Conservation (phyloP, 2,888 invertebrate genomes). For the Ypsolopha scabrella region DNA sequence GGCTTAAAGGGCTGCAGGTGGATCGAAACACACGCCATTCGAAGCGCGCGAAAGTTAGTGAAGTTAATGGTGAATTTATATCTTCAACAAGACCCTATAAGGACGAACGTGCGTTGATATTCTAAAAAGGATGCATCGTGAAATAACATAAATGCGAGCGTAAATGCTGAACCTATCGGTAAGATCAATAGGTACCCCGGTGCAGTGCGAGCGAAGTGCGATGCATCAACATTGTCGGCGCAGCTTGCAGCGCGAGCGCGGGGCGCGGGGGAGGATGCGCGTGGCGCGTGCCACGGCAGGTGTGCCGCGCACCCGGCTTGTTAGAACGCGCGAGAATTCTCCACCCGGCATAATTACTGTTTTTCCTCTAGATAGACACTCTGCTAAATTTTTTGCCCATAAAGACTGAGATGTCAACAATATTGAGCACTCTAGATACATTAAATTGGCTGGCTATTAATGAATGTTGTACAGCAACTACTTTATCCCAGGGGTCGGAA, state of each 20-base stretch:
- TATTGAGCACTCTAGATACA: not conserved
- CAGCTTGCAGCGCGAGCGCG: slow-evolving; percentile 10
- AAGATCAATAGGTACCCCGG: not conserved
- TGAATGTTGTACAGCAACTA: not conserved
- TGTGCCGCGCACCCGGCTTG: slow-evolving; percentile 55
- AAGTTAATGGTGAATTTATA: no score
- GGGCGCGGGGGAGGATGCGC: slow-evolving; percentile 14
- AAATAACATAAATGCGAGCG: no score
- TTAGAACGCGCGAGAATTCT: slow-evolving; percentile 38
- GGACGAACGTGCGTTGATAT: no score
- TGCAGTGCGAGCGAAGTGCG: no score
- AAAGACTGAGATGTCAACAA: not conserved
- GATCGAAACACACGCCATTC: no score
- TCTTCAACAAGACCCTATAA: no score
- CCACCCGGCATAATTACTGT: slow-evolving; percentile 36
- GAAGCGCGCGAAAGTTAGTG: no score
- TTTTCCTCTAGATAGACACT: not conserved
- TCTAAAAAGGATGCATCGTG: no score
- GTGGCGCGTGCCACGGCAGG: slow-evolving; percentile 39
- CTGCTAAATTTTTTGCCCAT: not conserved
- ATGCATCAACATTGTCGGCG: slow-evolving; percentile 10
- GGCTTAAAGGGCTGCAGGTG: no score
- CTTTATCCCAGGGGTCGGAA: no score
- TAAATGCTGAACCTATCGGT: no score
- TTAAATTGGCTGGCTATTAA: not conserved